Conservation (phyloP, 2,888 invertebrate species). For the Blastobasis adustella region DNA sequence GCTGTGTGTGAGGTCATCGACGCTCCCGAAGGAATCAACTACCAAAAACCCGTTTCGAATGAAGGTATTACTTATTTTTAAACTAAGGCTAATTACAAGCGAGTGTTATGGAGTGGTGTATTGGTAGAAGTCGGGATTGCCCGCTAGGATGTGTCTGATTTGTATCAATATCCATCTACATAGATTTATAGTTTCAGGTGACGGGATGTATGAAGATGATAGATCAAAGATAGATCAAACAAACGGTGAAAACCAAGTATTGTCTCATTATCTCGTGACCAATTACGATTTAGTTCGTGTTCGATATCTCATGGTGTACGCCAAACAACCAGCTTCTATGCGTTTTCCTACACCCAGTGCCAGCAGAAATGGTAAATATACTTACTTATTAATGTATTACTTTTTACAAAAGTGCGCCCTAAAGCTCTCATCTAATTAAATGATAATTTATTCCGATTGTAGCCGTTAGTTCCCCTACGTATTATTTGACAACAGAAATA, state of each 20-base stretch:
- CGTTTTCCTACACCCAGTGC: slow-evolving; percentile 44
- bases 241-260: slow-evolving; percentile 61
- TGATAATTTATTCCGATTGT: too few species aligned
- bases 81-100: too few species aligned
- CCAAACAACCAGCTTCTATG: slow-evolving; percentile 59
- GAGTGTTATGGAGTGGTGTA: too few species aligned
- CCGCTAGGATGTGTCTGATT: too few species aligned
- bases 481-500: too few species aligned
- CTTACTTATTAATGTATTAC: neutral
- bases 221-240: slow-evolving; percentile 6
- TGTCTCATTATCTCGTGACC: slow-evolving; percentile 81
- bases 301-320: slow-evolving; percentile 84
- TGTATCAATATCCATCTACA: too few species aligned
- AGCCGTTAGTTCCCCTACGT: too few species aligned
- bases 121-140: too few species aligned
- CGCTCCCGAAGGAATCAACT: slow-evolving; percentile 77
- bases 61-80: slow-evolving; percentile 34
- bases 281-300: slow-evolving; percentile 85
- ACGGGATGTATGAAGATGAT: slow-evolving; percentile 1
- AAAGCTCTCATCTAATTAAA: too few species aligned
- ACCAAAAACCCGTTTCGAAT: slow-evolving; percentile 57
- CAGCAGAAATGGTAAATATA: slow-evolving; percentile 45
- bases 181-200: neutral
- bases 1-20: slow-evolving; percentile 88
- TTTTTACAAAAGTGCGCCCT: neutral